Base-by-base conservation (phyloP, 30 jellyfish, hydroid and myxozoan species). In the Nemopilema nomurai region DNA sequence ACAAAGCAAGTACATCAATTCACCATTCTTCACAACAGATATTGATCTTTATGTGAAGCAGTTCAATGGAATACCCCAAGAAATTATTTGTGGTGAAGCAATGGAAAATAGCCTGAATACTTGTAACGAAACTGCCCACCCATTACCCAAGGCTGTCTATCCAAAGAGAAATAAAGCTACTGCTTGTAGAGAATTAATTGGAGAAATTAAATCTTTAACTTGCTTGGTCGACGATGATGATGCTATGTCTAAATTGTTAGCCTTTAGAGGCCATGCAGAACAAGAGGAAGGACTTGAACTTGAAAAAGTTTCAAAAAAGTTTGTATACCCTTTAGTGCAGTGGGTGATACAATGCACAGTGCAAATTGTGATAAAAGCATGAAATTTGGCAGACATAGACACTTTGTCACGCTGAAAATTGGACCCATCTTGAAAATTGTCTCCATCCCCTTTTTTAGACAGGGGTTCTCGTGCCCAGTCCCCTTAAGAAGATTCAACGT, bases 221-320 rank as follows among this genome's bases (percentile, higher is more conserved):
- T 30, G 21, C 51, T 75, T 30, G 33, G 30, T 18, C 77, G 73
- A 33, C 25, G 76, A 75, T 18, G 79, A 75, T 49, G 83, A 67
- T 20, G 77, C 77, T 8, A 21, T 19, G 18, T 21, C 77, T 20
- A 41, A 67, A 67, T 67, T 67, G 77, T 41, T 67, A 20, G 77
- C n/a, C n/a, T 67, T 67, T 30, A 8, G 26, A 67, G 26, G 77
- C 77, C 33, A 67, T 67, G 77, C 77, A 8, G 41, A 30, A 67
- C 77, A 67, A 67, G 77, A 67, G 52, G 77, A 67, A 8, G 77
- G 77, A 67, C 21, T 67, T 67, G 77, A 67, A 30, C 13, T 67
- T 30, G 77, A 0, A 18, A 67, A 67, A 67, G 26, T 8, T 4
- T 67, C 77, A 4, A 67, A 41, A 67, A 67, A 67, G 29, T n/a